These are phyloP conservation scores for Acanthisitta chloris DNA, from an alignment of 2,113 vertebrate genomes.

Conservation along the genomic window DNA sequence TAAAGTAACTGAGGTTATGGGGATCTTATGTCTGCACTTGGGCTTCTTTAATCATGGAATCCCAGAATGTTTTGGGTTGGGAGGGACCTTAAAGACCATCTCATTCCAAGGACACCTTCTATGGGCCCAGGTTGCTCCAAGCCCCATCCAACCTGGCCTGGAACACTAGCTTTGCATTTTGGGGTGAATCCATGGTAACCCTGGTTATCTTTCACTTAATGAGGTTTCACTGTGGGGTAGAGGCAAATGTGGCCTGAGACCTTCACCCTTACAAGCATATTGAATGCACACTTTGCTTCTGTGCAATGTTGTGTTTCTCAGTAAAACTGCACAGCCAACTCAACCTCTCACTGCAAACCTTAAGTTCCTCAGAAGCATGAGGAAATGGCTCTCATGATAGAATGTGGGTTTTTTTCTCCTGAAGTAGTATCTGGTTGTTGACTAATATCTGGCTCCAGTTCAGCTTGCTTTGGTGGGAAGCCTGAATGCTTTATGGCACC, in stretches of 20 bases:
- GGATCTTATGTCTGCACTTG: neutral
- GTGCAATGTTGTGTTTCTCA: neutral
- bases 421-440: neutral
- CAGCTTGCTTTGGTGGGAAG: neutral
- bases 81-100: neutral
- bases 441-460: neutral
- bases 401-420: rapidly evolving
- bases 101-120: neutral
- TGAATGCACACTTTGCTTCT: rapidly evolving
- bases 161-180: neutral
- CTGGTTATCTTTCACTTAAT: neutral
- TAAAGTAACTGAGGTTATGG: neutral
- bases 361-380: neutral
- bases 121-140: rapidly evolving
- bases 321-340: neutral
- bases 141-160: neutral
- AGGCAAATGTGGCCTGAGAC: neutral
- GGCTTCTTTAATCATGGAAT: neutral
- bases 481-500: neutral
- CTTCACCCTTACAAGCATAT: rapidly evolving
- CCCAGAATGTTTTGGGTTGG: neutral
- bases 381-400: neutral
- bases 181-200: neutral
- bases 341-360: neutral
- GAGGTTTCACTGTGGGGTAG: neutral